A percentile compares a stretch with the other conserved stretches of the same genome.
Conservation (phyloP, 2,113 vertebrate genomes). For the Empidonax alnorum region DNA sequence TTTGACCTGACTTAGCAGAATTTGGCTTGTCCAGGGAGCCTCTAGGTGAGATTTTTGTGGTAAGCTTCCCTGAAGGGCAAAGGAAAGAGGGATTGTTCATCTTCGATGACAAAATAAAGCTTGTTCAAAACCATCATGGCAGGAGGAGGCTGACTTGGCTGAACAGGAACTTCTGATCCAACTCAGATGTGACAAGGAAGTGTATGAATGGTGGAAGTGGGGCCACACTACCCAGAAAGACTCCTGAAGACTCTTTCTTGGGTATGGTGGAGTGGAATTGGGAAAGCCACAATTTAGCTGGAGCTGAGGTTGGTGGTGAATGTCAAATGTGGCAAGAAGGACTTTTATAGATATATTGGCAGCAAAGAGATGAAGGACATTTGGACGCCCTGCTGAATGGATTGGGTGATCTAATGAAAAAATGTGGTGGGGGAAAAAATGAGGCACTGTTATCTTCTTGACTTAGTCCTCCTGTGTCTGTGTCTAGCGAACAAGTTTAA, state of each 20-base stretch:
- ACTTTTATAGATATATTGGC: background rate
- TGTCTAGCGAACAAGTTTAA: background rate
- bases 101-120: background rate
- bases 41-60: background rate
- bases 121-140: background rate
- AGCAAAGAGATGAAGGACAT: background rate
- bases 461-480: background rate
- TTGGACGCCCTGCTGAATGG: background rate
- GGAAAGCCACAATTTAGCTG: background rate
- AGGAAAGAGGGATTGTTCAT: background rate
- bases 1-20: background rate
- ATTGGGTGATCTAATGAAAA: background rate
- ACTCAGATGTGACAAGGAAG: background rate
- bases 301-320: background rate
- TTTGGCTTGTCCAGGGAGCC: background rate
- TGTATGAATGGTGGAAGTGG: background rate
- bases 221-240: background rate
- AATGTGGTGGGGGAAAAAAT: fast-evolving
- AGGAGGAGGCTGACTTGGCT: background rate
- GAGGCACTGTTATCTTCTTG: background rate
- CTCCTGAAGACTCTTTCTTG: background rate
- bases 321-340: background rate
- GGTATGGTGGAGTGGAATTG: background rate
- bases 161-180: background rate
- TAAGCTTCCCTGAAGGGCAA: background rate